A percentile compares a stretch with the other conserved stretches of the same genome.
These are phyloP conservation scores for Euphonia xanthogaster DNA, from an alignment of 2,797 vertebrate species.

Conservation along the genomic window DNA sequence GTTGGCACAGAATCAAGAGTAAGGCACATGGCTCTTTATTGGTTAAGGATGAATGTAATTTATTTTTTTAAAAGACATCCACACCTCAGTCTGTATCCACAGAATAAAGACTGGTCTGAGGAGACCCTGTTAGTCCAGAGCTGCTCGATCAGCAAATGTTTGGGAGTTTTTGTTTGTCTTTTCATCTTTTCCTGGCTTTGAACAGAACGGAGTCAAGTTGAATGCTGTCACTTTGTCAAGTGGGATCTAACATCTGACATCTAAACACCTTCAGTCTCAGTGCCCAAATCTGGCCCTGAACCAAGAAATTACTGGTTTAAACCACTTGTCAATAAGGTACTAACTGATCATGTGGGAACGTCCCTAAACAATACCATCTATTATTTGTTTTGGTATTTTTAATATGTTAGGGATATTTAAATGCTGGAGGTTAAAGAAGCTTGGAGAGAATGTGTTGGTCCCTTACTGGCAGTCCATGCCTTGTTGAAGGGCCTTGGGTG, in stretches of 20 bases:
- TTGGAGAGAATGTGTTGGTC: neutral
- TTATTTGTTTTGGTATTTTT: neutral
- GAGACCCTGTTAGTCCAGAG: neutral
- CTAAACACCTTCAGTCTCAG: neutral
- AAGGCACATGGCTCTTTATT: neutral
- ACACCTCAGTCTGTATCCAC: neutral
- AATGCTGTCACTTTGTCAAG: neutral
- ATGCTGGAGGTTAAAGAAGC: neutral
- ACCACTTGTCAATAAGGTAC: neutral
- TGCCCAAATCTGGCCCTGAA: neutral
- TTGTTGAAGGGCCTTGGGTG: neutral
- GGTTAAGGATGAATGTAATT: neutral
- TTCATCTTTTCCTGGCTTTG: neutral
- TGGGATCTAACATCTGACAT: neutral
- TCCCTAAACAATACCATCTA: neutral
- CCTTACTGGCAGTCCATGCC: neutral
- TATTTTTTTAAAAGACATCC: neutral
- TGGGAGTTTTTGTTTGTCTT: neutral
- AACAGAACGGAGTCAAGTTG: neutral
- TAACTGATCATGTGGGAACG: neutral
- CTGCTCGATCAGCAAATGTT: neutral
- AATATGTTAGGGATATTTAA: neutral
- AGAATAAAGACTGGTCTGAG: neutral
- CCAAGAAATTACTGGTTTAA: neutral
- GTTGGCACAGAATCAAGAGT: neutral